Base-by-base conservation (phyloP, 2,797 vertebrate species). In the Spinibarbus caldwelli region DNA sequence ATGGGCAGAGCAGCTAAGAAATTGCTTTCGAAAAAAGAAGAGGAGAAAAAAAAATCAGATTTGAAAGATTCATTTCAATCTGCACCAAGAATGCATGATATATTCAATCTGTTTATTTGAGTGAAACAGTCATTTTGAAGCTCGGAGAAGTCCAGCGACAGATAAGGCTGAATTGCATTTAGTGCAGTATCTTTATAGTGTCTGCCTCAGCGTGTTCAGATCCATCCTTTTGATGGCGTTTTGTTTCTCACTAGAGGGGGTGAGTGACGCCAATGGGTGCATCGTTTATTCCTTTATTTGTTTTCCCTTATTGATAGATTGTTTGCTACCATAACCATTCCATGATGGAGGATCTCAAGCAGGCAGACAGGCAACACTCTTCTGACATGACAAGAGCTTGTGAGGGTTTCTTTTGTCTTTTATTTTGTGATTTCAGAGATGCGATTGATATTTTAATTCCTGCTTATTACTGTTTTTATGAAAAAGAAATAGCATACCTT, bases 101-200 rank as follows among this genome's bases (percentile, higher is more conserved):
- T 92, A 93, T 94, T 93, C 94, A 94, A 94, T 94, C 92, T 95
- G 95, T 94, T 95, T 94, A 94, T 95, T 94, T 95, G 91, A 95
- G 92, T 93, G 93, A 93, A 94, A 94, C 94, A 94, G 95, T 95
- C 92, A 94, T 94, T 95, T 93, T 92, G 83, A 87, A 77, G 87
- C 77, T 64, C 54, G 89, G 89, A 90, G 89, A 90, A 90, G 93
- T 88, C 90, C 88, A 91, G 75, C 67, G 88, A 90, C 70, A 85
- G 93, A 94, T 93, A 94, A 93, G 92, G 86, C 90, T 88, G 92
- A 92, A 93, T 93, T 92, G 92, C 86, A 89, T 94, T 93, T 92
- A 93, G 89, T 75, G 54, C 52, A n/a, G 12, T 26, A 49, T 83
- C 67, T 84, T 89, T 87, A 82, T 88, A 89, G 80, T 78, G 49